Percentiles rank a stretch among this genome's conserved stretches.
phyloP scores from a whole-genome alignment of 2,797 vertebrate species.

The Salarias fasciatus region DNA sequence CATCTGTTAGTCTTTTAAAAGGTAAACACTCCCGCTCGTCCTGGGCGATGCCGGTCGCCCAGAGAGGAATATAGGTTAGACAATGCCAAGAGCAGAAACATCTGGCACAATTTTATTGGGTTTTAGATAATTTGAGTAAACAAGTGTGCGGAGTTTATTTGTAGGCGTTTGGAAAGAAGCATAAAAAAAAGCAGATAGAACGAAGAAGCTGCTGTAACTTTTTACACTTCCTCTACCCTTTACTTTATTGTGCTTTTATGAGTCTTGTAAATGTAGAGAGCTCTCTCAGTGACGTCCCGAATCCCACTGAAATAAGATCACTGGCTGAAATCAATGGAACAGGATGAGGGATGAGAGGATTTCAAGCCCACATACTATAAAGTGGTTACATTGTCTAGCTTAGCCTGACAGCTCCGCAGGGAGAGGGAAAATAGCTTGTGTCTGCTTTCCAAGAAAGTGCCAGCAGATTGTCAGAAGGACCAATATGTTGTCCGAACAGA shows the following conservation, averaged over 20 bases:
- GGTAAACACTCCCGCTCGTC: constrained; percentile 25
- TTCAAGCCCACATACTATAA: constrained; percentile 55
- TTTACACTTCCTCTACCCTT: constrained; percentile 16
- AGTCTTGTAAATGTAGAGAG: constrained; percentile 43
- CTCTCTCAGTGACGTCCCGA: constrained; percentile 19
- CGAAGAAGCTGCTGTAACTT: constrained; percentile 21
- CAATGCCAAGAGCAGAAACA: constrained; percentile 37
- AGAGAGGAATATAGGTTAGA: constrained; percentile 44
- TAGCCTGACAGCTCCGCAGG: constrained; percentile 54
- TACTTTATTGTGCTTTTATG: constrained; percentile 46
- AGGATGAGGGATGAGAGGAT: constrained; percentile 57
- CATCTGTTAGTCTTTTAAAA: constrained; percentile 21
- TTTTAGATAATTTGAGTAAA: constrained; percentile 41
- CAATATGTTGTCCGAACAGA: constrained; percentile 62
- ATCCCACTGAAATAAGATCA: constrained; percentile 50
- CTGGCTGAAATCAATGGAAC: constrained; percentile 61
- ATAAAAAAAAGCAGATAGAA: constrained; percentile 32
- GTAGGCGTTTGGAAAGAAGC: constrained; percentile 8
- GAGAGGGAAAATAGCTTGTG: constrained; percentile 48
- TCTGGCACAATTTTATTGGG: constrained; percentile 38
- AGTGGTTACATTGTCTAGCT: constrained; percentile 58
- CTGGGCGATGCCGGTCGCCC: constrained; percentile 10
- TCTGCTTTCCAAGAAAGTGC: constrained; percentile 60
- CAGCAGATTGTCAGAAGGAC: constrained; percentile 59
- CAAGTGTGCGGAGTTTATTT: constrained; percentile 24